Evolutionary conservation across 1,140 invertebrate genomes (phyloP), one percentile per base, ranked within the genome.

Genomic region (Megalopta genalis): DNA sequence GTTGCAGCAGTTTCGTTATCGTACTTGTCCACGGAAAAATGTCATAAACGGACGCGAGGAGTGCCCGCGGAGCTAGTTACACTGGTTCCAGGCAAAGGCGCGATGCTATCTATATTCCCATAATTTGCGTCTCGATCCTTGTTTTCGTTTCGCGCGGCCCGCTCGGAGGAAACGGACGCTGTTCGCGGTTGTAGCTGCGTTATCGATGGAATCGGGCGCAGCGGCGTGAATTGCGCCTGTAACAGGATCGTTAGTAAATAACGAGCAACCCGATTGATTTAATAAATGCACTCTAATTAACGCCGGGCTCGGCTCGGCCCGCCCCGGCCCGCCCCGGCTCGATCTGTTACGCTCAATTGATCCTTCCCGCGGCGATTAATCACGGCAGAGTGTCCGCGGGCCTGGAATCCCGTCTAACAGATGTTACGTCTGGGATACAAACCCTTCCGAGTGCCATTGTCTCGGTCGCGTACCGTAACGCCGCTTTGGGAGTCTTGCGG

Each of bases 361-460:
- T 66, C 65, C 42, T 14, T 25, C 23, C 27, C 7, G 42, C 46
- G 71, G 14, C 57, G 73, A 80, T 80, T 80, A 76, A 80, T 80
- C 78, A 76, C 64, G 54, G 59, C 27, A 80, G 37, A n/a, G 60
- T 46, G 52, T 46, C 63, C 52, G 21, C 49, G 46, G 60, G n/a
- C 18, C 39, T n/a, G 62, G 77, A 79, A 78, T 78, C 49, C 60
- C 76, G 46, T 57, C 60, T 64, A 78, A 78, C 76, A 78, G 76
- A 65, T 59, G 69, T 63, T 81, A 69, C 60, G 77, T 80, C 76
- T 67, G 85, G 54, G 52, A 82, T 75, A 66, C 85, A 76, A 69
- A 81, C 68, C 80, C 67, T 71, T 79, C 66, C 64, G 62, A 25
- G 62, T 39, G 69, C 63, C 82, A 84, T 84, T 84, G 82, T 84